These are phyloP conservation scores for Peromyscus polionotus DNA, from an alignment of 2,113 vertebrate genomes.

Conservation along the genomic window DNA sequence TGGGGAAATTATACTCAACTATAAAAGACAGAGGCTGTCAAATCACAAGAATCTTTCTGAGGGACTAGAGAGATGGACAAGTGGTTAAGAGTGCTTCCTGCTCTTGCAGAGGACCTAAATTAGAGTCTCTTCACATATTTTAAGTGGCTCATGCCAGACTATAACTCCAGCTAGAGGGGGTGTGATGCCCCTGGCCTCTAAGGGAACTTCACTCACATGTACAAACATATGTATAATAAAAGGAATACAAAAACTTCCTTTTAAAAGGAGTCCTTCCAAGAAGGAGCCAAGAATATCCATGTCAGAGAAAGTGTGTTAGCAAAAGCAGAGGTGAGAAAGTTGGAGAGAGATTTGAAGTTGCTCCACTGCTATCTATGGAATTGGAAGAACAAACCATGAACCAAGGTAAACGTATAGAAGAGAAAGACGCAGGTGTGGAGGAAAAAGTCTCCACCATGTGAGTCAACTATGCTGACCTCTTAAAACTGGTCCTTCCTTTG, in stretches of 20 bases:
- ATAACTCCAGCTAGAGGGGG: not conserved
- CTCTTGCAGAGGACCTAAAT: not conserved
- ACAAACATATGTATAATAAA: not conserved
- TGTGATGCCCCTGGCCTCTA: not conserved
- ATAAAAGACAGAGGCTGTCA: not conserved
- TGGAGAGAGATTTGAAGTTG: conserved; percentile 14
- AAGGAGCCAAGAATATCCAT: not conserved
- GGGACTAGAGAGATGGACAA: not conserved
- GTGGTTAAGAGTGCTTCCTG: not conserved
- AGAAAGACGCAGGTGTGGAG: not conserved
- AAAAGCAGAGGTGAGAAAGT: not conserved
- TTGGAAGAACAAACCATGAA: not conserved
- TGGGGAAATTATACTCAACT: not conserved
- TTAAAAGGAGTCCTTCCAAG: not conserved
- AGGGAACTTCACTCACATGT: not conserved
- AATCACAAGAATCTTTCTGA: not conserved
- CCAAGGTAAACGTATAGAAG: not conserved
- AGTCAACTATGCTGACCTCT: not conserved
- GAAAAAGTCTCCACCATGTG: not conserved
- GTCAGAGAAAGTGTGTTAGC: not conserved
- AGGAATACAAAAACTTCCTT: not conserved
- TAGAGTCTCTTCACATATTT: not conserved
- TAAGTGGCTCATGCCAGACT: not conserved
- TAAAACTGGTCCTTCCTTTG: not conserved
- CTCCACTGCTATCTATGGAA: not conserved